Percentiles rank a stretch among this genome's conserved stretches.
These are phyloP conservation scores for Meteorus sp. DNA, from an alignment of 1,140 invertebrate genomes.

Conservation along the genomic window DNA sequence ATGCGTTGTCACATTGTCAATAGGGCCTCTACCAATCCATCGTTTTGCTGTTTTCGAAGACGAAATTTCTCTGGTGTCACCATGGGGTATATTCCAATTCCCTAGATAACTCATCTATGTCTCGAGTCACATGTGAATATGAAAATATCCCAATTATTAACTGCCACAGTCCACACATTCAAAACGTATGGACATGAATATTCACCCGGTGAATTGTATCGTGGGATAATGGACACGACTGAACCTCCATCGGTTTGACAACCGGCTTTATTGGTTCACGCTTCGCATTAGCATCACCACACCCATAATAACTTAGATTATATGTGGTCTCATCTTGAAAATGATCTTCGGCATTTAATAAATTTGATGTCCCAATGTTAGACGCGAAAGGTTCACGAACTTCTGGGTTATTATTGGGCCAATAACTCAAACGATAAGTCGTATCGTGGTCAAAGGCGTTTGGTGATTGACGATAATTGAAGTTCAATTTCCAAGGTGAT, in stretches of 20 bases:
- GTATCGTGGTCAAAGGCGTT: constrained; percentile 57
- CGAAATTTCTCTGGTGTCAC: constrained; percentile 33
- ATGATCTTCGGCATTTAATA: constrained; percentile 41
- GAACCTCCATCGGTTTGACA: constrained; percentile 34
- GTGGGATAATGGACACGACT: constrained; percentile 40
- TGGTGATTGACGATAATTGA: constrained; percentile 45
- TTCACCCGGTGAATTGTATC: constrained; percentile 38
- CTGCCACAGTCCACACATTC: too few species aligned
- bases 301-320: constrained; percentile 50
- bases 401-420: constrained; percentile 44
- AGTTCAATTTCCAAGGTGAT: constrained; percentile 34
- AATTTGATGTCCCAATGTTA: constrained; percentile 33
- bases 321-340: constrained; percentile 53
- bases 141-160: too few species aligned
- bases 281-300: constrained; percentile 35
- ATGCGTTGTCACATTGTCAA: constrained; percentile 72
- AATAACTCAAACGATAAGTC: constrained; percentile 62
- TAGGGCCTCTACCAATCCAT: constrained; percentile 64
- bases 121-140: too few species aligned
- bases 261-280: constrained; percentile 34
- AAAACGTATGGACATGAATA: not conserved
- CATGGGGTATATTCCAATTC: constrained; percentile 48
- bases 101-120: constrained; percentile 53
- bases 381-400: constrained; percentile 30
- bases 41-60: constrained; percentile 38